These are phyloP conservation scores for Trididemnum nubilum DNA, from an alignment of 23 tunicate species.

Conservation along the genomic window DNA sequence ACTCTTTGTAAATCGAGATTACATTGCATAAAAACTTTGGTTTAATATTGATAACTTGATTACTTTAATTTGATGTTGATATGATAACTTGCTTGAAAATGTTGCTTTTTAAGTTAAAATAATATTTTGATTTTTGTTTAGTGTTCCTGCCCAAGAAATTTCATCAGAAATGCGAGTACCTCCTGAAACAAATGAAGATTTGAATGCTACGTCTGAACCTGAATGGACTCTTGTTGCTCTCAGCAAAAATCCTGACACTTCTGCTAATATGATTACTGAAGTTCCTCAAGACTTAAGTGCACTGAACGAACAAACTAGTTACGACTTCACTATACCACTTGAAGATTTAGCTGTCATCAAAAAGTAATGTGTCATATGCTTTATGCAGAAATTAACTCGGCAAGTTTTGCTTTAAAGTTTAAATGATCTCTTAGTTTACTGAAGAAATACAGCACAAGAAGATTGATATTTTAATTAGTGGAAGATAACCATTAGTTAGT, in stretches of 20 bases:
- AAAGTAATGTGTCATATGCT: constrained; percentile 44
- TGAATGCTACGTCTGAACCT: constrained; percentile 43
- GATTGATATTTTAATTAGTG: too few relatives aligned
- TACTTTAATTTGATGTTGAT: too few relatives aligned
- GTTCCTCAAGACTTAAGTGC: neutral
- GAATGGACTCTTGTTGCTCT: constrained; percentile 74
- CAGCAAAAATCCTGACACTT: neutral
- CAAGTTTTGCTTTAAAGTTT: too few relatives aligned
- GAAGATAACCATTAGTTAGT: too few relatives aligned
- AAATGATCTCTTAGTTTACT: too few relatives aligned
- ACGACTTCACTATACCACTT: constrained; percentile 45
- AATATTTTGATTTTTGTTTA: neutral
- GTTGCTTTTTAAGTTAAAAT: too few relatives aligned
- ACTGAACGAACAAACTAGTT: neutral
- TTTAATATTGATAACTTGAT: too few relatives aligned
- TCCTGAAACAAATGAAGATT: neutral
- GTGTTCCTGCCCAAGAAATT: constrained; percentile 43
- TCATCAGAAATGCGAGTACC: constrained; percentile 46
- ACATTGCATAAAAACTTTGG: too few relatives aligned
- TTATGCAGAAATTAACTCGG: too few relatives aligned
- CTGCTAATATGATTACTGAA: neutral
- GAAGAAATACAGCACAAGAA: too few relatives aligned
- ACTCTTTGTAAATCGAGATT: too few relatives aligned
- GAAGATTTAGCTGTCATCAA: constrained; percentile 44
- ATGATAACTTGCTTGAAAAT: too few relatives aligned